A percentile compares a stretch with the other conserved stretches of the same genome.
Evolutionary conservation across 2,888 invertebrate species (phyloP).

Genomic region (Protonemura montana): DNA sequence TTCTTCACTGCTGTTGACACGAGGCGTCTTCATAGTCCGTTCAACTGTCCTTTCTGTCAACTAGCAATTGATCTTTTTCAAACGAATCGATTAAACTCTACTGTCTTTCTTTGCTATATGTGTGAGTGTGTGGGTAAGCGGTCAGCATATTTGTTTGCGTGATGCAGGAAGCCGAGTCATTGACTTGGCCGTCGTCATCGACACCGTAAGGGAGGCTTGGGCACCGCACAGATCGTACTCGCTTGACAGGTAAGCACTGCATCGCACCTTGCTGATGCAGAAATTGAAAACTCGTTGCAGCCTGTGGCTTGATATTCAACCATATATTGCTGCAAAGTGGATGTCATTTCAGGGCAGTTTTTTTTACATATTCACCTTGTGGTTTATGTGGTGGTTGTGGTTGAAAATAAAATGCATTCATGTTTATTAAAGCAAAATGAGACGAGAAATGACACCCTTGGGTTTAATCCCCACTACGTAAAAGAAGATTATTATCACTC

Average conservation of each 20-base stretch:
- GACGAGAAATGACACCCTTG: too few species aligned
- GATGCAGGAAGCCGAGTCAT: constrained; percentile 23
- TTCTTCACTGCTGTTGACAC: not conserved
- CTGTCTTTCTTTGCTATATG: not conserved
- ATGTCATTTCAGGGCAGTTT: not conserved
- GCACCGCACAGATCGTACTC: constrained; percentile 55
- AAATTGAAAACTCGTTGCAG: not conserved
- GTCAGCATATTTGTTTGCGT: constrained; percentile 18
- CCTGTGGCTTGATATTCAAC: not conserved
- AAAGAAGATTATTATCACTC: too few species aligned
- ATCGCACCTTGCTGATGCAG: not conserved
- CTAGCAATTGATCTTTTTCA: not conserved
- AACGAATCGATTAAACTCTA: not conserved
- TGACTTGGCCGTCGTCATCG: constrained; percentile 56
- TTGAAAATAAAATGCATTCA: not conserved
- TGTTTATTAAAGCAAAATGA: too few species aligned
- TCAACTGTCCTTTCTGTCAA: not conserved
- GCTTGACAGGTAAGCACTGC: constrained; percentile 49
- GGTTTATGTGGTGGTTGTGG: not conserved
- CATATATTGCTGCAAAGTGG: not conserved
- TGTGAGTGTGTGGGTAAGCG: not conserved
- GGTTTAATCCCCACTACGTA: too few species aligned
- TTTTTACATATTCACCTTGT: not conserved
- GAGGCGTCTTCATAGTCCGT: not conserved
- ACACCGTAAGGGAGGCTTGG: constrained; percentile 61